Evolutionary conservation across 2,797 vertebrate species (phyloP).

Genomic region (Allobates femoralis): DNA sequence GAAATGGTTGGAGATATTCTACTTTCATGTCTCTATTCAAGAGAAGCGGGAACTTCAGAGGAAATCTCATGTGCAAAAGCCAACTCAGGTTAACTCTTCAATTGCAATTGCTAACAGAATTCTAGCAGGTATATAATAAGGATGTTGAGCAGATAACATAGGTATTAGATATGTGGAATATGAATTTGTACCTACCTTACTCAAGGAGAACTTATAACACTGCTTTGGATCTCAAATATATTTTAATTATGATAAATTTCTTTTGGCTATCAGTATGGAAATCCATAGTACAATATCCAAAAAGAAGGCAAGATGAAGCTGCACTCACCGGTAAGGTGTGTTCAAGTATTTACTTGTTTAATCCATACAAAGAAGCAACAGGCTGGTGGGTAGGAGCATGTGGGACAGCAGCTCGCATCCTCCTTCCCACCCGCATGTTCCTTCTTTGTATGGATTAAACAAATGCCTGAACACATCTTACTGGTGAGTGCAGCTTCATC

Average conservation of each 20-base stretch:
- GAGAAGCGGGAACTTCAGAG: conserved; percentile 48
- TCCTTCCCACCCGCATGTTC: too few relatives aligned
- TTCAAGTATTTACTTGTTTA: too few relatives aligned
- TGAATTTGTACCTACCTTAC: background rate
- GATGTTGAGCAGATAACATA: background rate
- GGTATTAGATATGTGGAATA: background rate
- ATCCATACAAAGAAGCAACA: too few relatives aligned
- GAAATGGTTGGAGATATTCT: conserved; percentile 53
- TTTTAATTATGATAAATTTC: background rate
- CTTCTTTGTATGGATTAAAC: too few relatives aligned
- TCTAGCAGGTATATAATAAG: background rate
- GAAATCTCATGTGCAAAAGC: conserved; percentile 26
- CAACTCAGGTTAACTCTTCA: conserved; percentile 48
- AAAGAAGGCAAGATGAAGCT: too few relatives aligned
- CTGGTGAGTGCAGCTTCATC: too few relatives aligned
- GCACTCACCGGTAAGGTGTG: too few relatives aligned
- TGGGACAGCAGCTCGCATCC: too few relatives aligned
- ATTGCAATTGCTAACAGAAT: background rate
- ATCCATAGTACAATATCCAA: too few relatives aligned
- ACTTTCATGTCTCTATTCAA: conserved; percentile 56
- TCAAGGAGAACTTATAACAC: background rate
- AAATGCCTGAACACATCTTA: too few relatives aligned
- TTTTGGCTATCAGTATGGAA: background rate
- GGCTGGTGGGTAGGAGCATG: too few relatives aligned
- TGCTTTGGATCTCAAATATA: background rate